Evolutionary conservation across 2,888 invertebrate species (phyloP).

Genomic region (Schizotus pectinicornis): DNA sequence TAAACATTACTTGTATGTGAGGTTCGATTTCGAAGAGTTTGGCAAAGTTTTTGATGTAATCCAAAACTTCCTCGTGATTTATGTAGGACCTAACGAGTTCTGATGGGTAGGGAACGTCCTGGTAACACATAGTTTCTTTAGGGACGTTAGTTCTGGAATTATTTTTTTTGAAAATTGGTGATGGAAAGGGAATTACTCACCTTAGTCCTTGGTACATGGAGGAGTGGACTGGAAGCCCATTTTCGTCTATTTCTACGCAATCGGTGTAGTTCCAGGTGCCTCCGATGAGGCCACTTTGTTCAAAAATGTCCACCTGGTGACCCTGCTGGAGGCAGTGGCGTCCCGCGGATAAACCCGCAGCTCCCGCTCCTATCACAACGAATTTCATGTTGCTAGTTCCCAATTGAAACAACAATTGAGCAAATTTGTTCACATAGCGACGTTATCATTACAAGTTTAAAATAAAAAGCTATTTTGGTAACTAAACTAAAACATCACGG

Average conservation of each 20-base stretch:
- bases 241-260: constrained; percentile 73
- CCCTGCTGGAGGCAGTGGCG: constrained; percentile 66
- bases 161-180: background rate
- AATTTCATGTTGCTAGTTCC: constrained; percentile 58
- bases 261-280: constrained; percentile 93
- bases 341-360: constrained; percentile 83
- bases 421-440: too few relatives aligned
- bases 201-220: constrained; percentile 91
- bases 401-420: too few relatives aligned
- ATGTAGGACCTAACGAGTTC: too few relatives aligned
- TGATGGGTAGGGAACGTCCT: too few relatives aligned
- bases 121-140: too few relatives aligned
- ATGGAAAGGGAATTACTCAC: constrained; percentile 58
- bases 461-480: too few relatives aligned
- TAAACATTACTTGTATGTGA: background rate
- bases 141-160: background rate
- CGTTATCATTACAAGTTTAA: too few relatives aligned
- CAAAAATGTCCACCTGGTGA: constrained; percentile 71
- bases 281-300: constrained; percentile 77
- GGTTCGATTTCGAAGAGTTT: too few relatives aligned
- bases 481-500: too few relatives aligned
- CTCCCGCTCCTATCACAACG: constrained; percentile 87
- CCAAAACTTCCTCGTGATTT: too few relatives aligned
- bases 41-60: too few relatives aligned
- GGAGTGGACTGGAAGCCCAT: constrained; percentile 83